A percentile compares a stretch with the other conserved stretches of the same genome.
These are phyloP conservation scores for Nephrocerus scutellatus DNA, from an alignment of 2,888 invertebrate species.

Conservation along the genomic window DNA sequence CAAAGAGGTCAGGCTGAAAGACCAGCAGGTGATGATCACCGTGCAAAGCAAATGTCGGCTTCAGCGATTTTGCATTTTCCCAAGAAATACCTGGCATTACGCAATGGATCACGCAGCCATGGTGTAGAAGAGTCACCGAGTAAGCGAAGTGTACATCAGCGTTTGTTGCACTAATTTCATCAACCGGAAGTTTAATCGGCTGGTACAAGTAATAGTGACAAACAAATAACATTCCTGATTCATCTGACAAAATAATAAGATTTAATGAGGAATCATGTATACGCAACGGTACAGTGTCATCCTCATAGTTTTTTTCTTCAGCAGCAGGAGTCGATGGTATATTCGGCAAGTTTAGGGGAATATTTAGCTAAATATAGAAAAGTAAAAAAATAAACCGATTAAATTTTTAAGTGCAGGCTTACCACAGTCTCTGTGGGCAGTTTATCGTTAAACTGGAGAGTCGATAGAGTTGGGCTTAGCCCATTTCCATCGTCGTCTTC, in stretches of 20 bases:
- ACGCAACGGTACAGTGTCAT: slow-evolving; percentile 70
- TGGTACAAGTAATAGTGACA: slow-evolving; percentile 82
- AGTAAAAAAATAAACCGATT: not conserved
- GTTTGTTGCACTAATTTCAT: slow-evolving; percentile 25
- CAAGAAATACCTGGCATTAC: slow-evolving; percentile 75
- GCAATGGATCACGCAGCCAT: slow-evolving; percentile 75
- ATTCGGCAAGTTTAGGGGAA: slow-evolving; percentile 74
- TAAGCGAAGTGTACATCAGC: slow-evolving; percentile 71
- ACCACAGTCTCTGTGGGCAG: slow-evolving; percentile 83
- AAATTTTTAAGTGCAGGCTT: slow-evolving; percentile 36
- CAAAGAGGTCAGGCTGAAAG: slow-evolving; percentile 75
- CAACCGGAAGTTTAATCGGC: slow-evolving; percentile 52
- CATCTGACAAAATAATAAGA: slow-evolving; percentile 69
- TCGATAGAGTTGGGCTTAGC: slow-evolving; percentile 68
- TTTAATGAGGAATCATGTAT: slow-evolving; percentile 77
- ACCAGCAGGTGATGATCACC: slow-evolving; percentile 74
- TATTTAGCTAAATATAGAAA: slow-evolving; percentile 60
- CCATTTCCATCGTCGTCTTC: slow-evolving; percentile 57
- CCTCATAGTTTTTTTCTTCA: slow-evolving; percentile 57
- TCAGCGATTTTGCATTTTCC: slow-evolving; percentile 66
- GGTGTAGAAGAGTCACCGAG: slow-evolving; percentile 73
- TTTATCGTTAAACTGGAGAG: slow-evolving; percentile 79
- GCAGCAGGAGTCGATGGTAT: slow-evolving; percentile 53
- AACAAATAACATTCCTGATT: slow-evolving; percentile 64
- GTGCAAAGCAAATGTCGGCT: slow-evolving; percentile 70